Conservation (phyloP, 2,888 invertebrate genomes). For the Polydrusus tereticollis region DNA sequence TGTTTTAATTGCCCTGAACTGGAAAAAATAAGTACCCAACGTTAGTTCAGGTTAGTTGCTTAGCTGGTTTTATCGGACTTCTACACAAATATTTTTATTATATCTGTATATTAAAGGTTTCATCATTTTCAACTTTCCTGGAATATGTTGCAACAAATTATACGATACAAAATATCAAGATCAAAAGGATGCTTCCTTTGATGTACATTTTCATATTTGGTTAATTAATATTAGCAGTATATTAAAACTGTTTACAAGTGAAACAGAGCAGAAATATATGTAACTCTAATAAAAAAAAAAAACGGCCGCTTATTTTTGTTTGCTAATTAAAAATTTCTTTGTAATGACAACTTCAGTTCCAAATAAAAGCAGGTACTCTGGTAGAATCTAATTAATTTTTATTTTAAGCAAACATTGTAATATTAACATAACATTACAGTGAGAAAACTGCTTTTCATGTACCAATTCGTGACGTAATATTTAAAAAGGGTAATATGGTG, state of each 20-base stretch:
- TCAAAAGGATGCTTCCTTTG: background rate
- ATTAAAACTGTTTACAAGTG: background rate
- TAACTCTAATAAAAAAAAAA: background rate
- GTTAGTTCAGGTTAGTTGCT: no score
- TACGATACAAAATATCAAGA: background rate
- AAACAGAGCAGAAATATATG: no score
- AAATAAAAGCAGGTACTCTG: background rate
- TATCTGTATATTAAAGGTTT: no score
- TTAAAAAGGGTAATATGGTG: no score
- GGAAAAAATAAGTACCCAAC: no score
- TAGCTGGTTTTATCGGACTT: no score
- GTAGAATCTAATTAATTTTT: background rate
- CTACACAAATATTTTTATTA: no score
- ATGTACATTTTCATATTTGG: background rate
- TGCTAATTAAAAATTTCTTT: slow-evolving; percentile 6
- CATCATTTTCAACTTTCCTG: background rate
- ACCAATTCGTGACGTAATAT: no score
- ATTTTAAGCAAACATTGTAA: no score
- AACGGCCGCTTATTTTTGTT: background rate
- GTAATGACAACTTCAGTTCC: background rate
- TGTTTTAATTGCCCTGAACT: no score
- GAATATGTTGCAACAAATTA: background rate
- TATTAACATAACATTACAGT: no score
- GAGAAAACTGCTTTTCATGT: no score
- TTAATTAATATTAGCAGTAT: background rate